Conservation (phyloP, 2,888 invertebrate genomes). For the Podabrus alpinus region DNA sequence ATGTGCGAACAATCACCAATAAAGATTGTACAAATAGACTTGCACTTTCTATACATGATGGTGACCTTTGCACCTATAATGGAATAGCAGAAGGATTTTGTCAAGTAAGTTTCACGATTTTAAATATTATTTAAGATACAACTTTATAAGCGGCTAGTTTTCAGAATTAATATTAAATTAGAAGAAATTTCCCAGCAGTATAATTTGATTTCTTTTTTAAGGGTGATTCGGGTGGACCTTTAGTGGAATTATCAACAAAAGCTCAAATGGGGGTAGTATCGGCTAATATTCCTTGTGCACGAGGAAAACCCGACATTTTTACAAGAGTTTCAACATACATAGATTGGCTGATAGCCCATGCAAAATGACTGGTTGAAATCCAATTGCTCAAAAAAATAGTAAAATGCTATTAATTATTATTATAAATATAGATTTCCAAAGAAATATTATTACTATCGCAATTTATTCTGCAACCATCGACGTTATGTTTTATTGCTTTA, state of each 20-base stretch:
- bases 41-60: neutral
- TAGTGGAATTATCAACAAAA: neutral
- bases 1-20: neutral
- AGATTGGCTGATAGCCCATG: neutral
- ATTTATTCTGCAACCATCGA: too few species aligned
- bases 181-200: too few species aligned
- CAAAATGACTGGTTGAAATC: too few species aligned
- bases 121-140: too few species aligned
- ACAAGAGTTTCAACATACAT: neutral
- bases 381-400: too few species aligned
- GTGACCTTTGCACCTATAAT: neutral
- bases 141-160: too few species aligned
- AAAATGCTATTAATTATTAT: too few species aligned
- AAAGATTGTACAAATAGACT: neutral
- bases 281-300: neutral
- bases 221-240: neutral
- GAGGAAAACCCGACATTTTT: too few species aligned
- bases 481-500: too few species aligned
- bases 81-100: neutral
- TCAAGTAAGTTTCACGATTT: neutral
- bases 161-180: too few species aligned
- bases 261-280: neutral
- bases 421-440: too few species aligned
- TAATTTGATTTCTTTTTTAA: neutral
- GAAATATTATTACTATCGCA: too few species aligned